phyloP scores from a whole-genome alignment of 2,113 vertebrate species.

The Corythaixoides concolor region DNA sequence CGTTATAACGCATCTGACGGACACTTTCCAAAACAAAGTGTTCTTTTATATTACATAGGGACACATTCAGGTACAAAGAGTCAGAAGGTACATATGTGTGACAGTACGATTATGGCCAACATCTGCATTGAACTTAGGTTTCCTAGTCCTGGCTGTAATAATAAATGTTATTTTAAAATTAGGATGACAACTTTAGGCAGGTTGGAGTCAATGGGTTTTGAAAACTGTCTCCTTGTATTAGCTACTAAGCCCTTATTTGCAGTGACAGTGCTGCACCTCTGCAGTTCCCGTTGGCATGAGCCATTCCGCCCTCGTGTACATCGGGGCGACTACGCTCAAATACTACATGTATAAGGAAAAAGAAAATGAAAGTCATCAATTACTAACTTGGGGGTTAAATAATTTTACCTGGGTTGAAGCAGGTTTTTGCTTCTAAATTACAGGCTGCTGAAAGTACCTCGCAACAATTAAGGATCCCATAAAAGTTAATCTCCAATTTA shows the following conservation, averaged over 20 bases:
- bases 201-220: neutral
- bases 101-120: neutral
- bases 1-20: rapidly evolving
- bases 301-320: neutral
- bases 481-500: neutral
- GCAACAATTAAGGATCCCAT: rapidly evolving
- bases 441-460: neutral
- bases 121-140: neutral
- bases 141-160: neutral
- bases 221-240: neutral
- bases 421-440: neutral
- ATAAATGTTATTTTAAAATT: neutral
- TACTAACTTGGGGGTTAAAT: too few species aligned
- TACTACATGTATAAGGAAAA: neutral
- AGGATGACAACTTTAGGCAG: conserved; percentile 7
- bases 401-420: neutral
- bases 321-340: too few species aligned
- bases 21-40: neutral
- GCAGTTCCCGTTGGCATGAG: neutral
- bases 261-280: neutral
- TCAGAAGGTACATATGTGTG: neutral
- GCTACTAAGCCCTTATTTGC: neutral
- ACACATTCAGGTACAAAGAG: neutral
- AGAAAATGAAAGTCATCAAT: neutral
- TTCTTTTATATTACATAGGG: neutral